These are phyloP conservation scores for Dendronephthya gigantea DNA, from an alignment of 64 coral and sea anemone genomes.

Conservation along the genomic window DNA sequence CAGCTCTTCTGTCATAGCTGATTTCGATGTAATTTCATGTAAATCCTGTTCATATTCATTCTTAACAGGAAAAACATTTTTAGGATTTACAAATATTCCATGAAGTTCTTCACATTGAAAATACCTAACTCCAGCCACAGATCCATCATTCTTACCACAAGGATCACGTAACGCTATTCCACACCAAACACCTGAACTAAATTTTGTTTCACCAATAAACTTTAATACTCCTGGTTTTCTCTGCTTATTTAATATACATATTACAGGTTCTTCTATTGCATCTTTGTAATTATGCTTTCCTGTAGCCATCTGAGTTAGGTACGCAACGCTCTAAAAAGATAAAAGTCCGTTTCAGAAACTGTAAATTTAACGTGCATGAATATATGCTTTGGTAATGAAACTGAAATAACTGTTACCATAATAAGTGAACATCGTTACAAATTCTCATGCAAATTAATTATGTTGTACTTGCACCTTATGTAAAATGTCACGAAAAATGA, in stretches of 20 bases:
- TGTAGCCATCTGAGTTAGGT: neutral
- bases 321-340: neutral
- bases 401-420: too few species aligned
- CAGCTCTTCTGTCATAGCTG: neutral
- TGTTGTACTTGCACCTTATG: too few species aligned
- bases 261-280: slow-evolving; percentile 43
- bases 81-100: slow-evolving; percentile 89
- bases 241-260: slow-evolving; percentile 77
- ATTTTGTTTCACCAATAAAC: slow-evolving; percentile 71
- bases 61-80: slow-evolving; percentile 45
- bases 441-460: too few species aligned
- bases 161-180: slow-evolving; percentile 68
- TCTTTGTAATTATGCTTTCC: neutral
- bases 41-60: neutral
- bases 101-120: slow-evolving; percentile 67
- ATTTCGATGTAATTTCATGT: neutral
- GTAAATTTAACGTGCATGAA: neutral
- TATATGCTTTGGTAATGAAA: too few species aligned
- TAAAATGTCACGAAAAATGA: too few species aligned
- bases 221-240: slow-evolving; percentile 52
- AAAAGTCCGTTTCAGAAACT: too few species aligned
- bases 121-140: slow-evolving; percentile 75
- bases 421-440: too few species aligned
- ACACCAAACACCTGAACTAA: slow-evolving; percentile 79
- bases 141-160: slow-evolving; percentile 92